Conservation (phyloP, 2,888 invertebrate genomes). For the Eupithecia insigniata region DNA sequence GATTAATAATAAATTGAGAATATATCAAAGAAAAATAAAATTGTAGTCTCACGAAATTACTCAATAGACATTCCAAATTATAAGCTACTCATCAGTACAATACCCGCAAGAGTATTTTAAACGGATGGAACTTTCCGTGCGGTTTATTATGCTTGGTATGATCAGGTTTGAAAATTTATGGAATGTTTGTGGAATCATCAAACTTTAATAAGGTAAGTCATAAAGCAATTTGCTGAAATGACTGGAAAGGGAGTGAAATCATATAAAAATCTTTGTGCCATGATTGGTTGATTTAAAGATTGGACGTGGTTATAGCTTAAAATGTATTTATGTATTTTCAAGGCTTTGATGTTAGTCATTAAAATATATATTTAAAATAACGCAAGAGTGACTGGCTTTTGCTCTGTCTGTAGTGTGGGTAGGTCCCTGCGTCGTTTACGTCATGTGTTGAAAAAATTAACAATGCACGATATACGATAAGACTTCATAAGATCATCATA, state of each 20-base stretch:
- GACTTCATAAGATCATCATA: too few relatives aligned
- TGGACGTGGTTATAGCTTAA: neutral
- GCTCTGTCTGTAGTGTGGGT: too few relatives aligned
- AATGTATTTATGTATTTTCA: neutral
- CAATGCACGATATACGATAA: too few relatives aligned
- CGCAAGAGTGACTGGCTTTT: neutral
- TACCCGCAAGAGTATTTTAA: slow-evolving; percentile 9
- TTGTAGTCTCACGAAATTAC: slow-evolving; percentile 48
- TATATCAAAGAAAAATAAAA: slow-evolving; percentile 37
- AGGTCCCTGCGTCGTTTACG: too few relatives aligned
- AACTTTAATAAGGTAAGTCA: neutral
- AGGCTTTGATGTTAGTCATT: neutral
- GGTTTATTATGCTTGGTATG: neutral
- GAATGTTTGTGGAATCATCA: neutral
- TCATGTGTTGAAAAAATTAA: too few relatives aligned
- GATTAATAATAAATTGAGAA: slow-evolving; percentile 42
- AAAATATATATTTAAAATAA: neutral
- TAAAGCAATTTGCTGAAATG: neutral
- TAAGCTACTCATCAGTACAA: slow-evolving; percentile 8
- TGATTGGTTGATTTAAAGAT: neutral
- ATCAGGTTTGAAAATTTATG: neutral
- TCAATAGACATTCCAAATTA: neutral
- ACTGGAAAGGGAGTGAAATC: neutral
- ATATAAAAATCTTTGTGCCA: neutral
- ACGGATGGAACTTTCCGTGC: neutral